Percentiles rank a stretch among this genome's conserved stretches.
phyloP scores from a whole-genome alignment of 2,113 vertebrate genomes.

The Chroicocephalus ridibundus region DNA sequence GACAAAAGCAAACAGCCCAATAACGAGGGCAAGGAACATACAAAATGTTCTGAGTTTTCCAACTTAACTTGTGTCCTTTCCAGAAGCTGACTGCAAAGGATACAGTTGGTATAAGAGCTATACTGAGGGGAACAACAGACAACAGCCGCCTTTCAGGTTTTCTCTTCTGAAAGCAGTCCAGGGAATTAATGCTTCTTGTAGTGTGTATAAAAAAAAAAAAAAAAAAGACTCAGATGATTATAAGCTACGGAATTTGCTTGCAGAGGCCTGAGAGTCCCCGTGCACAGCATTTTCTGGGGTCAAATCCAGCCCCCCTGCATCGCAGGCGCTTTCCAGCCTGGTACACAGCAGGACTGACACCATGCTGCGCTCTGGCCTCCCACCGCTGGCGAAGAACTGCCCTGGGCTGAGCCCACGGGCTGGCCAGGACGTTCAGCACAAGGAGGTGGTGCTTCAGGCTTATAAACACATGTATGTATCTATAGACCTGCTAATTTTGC shows the following conservation, averaged over 20 bases:
- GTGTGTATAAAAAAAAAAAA: not conserved
- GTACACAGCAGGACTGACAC: not conserved
- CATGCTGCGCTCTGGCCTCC: not conserved
- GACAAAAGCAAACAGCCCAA: not conserved
- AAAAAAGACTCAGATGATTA: not conserved
- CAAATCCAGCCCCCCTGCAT: not conserved
- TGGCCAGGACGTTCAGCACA: not conserved
- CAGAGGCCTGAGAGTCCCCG: not conserved
- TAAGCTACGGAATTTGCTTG: not conserved
- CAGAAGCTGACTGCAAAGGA: not conserved
- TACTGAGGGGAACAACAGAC: not conserved
- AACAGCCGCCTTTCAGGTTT: not conserved
- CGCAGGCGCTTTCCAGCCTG: not conserved
- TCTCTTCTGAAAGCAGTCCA: not conserved
- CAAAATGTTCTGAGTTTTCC: not conserved
- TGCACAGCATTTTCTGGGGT: not conserved
- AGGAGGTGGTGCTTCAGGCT: not conserved
- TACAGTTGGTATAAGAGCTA: not conserved
- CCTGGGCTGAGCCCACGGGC: not conserved
- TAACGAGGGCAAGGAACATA: not conserved
- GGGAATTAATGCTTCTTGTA: not conserved
- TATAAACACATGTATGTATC: accelerated
- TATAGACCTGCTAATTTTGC: not conserved
- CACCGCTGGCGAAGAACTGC: not conserved
- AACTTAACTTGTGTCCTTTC: not conserved